These are phyloP conservation scores for Spatula versicolor DNA, from an alignment of 2,797 vertebrate genomes.

Conservation along the genomic window DNA sequence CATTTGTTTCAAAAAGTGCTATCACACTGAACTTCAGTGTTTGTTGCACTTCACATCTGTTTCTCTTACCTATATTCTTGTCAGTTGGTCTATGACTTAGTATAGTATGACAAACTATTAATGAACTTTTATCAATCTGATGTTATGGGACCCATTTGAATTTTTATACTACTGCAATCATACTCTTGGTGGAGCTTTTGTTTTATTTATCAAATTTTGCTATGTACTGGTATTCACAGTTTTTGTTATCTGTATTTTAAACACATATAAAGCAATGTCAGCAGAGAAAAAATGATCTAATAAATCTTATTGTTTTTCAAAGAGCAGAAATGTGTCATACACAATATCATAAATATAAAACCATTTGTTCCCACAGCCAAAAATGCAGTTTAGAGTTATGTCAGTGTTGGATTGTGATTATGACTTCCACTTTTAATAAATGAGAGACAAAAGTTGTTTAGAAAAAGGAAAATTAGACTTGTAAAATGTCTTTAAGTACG, in stretches of 20 bases:
- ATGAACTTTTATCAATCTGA: conserved; percentile 23
- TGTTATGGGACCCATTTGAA: neutral
- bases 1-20: conserved; percentile 28
- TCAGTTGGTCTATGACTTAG: conserved; percentile 1
- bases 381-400: conserved; percentile 1
- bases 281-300: conserved; percentile 43
- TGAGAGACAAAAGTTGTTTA: neutral
- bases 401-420: neutral
- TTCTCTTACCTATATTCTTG: neutral
- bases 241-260: conserved; percentile 53
- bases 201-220: conserved; percentile 58
- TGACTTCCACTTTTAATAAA: neutral
- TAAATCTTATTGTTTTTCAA: conserved; percentile 47
- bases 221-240: neutral
- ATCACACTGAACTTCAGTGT: neutral
- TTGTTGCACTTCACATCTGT: neutral
- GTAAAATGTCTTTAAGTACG: neutral
- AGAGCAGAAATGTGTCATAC: neutral
- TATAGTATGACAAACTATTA: neutral
- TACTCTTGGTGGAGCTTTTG: conserved; percentile 68
- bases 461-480: neutral
- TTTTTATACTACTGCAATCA: conserved; percentile 27
- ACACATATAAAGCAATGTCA: conserved; percentile 20
- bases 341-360: neutral
- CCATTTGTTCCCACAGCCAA: conserved; percentile 5